Evolutionary conservation across 2,888 invertebrate species (phyloP).

Genomic region (Didymodactylos carnosus): DNA sequence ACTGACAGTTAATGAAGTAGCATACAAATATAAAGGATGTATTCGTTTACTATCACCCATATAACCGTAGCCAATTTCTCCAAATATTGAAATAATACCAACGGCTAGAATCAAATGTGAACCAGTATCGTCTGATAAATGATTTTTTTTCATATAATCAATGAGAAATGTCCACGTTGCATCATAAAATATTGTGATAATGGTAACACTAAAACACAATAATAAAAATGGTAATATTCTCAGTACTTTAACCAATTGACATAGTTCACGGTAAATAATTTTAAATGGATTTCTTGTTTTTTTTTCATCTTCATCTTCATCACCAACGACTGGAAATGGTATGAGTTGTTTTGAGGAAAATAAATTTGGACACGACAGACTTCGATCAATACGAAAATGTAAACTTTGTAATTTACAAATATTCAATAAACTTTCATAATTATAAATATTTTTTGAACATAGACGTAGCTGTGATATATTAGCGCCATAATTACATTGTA

Average conservation of each 20-base stretch:
- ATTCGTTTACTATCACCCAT: slow-evolving; percentile 9
- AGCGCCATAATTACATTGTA: not conserved
- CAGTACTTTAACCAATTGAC: not conserved
- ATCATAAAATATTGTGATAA: not conserved
- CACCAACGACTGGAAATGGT: not conserved
- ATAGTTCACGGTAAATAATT: not conserved
- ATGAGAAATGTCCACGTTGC: not conserved
- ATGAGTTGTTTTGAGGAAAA: not conserved
- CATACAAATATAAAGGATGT: slow-evolving; percentile 4
- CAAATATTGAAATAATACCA: slow-evolving; percentile 4
- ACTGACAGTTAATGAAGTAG: not conserved
- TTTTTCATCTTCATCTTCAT: not conserved
- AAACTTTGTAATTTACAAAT: not conserved
- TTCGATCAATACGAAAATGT: not conserved
- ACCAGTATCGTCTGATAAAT: not conserved
- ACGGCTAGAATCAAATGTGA: slow-evolving; percentile 6
- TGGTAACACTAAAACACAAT: not conserved
- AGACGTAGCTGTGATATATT: not conserved
- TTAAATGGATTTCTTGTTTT: not conserved
- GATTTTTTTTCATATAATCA: not conserved
- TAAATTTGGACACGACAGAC: not conserved
- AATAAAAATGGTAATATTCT: not conserved
- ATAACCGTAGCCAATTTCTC: slow-evolving; percentile 12
- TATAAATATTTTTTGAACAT: not conserved
- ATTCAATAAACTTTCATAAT: not conserved